These are phyloP conservation scores for Halictus rubicundus DNA, from an alignment of 1,140 invertebrate species.

Conservation along the genomic window DNA sequence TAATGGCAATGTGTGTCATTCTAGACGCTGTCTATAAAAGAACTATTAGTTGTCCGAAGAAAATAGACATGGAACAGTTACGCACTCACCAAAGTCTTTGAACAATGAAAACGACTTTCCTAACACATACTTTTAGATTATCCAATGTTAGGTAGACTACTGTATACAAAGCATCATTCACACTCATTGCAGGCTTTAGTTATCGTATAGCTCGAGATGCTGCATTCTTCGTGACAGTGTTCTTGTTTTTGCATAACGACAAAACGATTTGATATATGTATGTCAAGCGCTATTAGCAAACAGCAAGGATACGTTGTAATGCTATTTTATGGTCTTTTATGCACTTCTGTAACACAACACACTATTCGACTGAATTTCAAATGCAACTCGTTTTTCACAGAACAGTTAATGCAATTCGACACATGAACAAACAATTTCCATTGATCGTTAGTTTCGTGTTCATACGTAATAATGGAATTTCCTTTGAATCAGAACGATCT, in stretches of 20 bases:
- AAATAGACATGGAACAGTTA: constrained; percentile 12
- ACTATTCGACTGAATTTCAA: not conserved
- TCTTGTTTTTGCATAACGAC: not conserved
- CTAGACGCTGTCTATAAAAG: constrained; percentile 1
- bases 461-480: too few species aligned
- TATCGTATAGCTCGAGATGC: not conserved
- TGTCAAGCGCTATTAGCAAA: not conserved
- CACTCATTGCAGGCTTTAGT: not conserved
- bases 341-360: not conserved
- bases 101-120: constrained; percentile 12
- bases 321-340: not conserved
- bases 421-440: not conserved
- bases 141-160: constrained; percentile 13
- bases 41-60: not conserved
- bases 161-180: constrained; percentile 5
- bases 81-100: constrained; percentile 37
- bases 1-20: not conserved
- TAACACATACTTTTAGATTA: constrained; percentile 12
- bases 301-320: constrained; percentile 6
- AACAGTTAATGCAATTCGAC: not conserved
- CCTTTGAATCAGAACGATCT: not conserved
- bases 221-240: constrained; percentile 1
- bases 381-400: not conserved
- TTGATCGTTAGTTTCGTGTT: too few species aligned
- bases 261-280: not conserved